Base-by-base conservation (phyloP, 2,888 invertebrate species). In the Eupeodes latifasciatus region DNA sequence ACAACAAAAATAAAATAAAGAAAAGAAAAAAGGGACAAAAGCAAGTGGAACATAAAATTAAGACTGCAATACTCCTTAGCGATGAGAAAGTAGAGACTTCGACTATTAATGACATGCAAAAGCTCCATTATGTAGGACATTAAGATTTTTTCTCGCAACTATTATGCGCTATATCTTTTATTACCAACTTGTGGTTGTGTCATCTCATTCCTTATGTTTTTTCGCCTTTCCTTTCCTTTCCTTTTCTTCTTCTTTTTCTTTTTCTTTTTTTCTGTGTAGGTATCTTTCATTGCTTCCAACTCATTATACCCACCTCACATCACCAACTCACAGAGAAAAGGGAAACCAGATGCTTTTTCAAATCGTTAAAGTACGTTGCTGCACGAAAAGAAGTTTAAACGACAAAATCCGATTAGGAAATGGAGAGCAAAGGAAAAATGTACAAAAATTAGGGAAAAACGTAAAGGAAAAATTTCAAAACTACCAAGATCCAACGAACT, bases 181-280 rank as follows among this genome's bases (percentile, higher is more conserved):
- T 86, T 86, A 86, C 87, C 89, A 89, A 87, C 86, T 86, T 89
- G 89, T 86, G 89, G 89, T 86, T 87, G 77, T 85, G 89, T 83
- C 86, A 86, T 89, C 79, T 80, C 81, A 83, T 86, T 83, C 83
- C 83, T 82, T 89, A 66, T 72, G 62, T 53, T 79, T 57, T 76
- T 71, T 27, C 27, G 27, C 55, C 76, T 57, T 77, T 51, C 27
- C 36, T 57, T 76, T 71, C 61, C 76, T 57, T 77, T 61, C 27
- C 34, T 36, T 36, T 49, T 51, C 36, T 27, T 19, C 19, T 19
- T 19, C 19, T 19, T 49, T 34, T 49, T 61, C 36, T 61, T 53
- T 53, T 36, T n/a, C 0, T 36, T n/a, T 36, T 61, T n/a, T 14
- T 36, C 5, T n/a, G 34, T 27, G 10, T 27, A 5, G 49, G 27